These are phyloP conservation scores for Cygnus buccinator DNA, from an alignment of 2,113 vertebrate species.

Conservation along the genomic window DNA sequence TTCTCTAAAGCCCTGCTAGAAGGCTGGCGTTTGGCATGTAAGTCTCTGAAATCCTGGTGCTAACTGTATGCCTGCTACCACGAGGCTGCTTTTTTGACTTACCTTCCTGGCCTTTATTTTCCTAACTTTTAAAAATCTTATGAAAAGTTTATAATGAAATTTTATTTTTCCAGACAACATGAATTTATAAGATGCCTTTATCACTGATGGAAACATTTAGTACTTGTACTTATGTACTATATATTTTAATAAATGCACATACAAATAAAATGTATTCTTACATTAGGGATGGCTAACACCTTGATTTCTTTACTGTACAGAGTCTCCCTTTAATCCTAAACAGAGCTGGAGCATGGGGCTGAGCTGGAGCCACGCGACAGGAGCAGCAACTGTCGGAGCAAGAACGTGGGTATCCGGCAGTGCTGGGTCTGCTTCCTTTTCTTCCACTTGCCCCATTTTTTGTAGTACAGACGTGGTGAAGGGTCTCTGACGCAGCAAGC, in stretches of 20 bases:
- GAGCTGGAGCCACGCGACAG: rapidly evolving
- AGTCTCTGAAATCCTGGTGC: not conserved
- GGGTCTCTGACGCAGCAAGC: rapidly evolving
- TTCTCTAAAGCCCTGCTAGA: not conserved
- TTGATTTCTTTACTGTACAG: not conserved
- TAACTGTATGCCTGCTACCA: not conserved
- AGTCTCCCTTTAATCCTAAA: not conserved
- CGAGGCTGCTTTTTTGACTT: not conserved
- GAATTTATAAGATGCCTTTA: not conserved
- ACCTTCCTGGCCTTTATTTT: not conserved
- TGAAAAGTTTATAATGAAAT: not conserved
- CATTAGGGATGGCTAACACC: not conserved
- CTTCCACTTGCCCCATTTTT: not conserved
- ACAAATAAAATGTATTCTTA: not conserved
- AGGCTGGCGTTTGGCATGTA: not conserved
- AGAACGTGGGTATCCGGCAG: rapidly evolving
- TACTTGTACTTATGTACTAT: not conserved
- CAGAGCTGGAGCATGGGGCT: rapidly evolving
- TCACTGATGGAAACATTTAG: not conserved
- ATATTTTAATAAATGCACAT: not conserved
- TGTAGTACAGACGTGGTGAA: rapidly evolving
- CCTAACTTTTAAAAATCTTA: not conserved
- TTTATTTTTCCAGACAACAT: not conserved
- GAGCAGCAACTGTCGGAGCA: not conserved
- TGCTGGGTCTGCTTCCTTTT: rapidly evolving